phyloP scores from a whole-genome alignment of 2,797 vertebrate genomes.

The Hypotaenidia okinawae region DNA sequence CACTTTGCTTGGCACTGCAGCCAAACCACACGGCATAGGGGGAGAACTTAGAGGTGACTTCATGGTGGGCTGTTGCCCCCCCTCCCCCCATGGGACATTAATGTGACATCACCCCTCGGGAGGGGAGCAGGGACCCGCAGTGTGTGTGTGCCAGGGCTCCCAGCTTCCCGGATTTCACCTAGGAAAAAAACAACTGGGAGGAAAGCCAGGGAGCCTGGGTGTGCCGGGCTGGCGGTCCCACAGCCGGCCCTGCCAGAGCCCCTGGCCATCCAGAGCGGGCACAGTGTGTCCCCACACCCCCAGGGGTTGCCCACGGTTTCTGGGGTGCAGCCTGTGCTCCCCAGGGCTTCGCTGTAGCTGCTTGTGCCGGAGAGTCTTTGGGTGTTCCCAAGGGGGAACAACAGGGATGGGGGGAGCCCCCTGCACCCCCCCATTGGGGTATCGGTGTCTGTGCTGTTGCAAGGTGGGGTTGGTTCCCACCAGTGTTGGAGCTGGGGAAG shows the following conservation, averaged over 20 bases:
- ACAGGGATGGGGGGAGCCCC: neutral
- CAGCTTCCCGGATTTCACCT: constrained; percentile 21
- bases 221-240: neutral
- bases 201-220: constrained; percentile 17
- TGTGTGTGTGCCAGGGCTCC: accelerated
- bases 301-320: accelerated
- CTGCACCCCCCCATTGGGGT: accelerated
- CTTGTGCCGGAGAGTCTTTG: accelerated
- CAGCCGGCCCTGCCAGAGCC: neutral
- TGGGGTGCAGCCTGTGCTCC: neutral
- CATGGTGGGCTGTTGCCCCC: accelerated
- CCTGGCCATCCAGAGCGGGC: accelerated
- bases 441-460: neutral
- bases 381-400: neutral
- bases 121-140: neutral
- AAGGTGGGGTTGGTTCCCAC: neutral
- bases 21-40: neutral
- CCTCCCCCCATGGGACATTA: neutral
- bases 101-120: neutral
- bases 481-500: neutral
- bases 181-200: constrained; percentile 58
- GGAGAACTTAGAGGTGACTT: neutral
- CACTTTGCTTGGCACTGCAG: accelerated
- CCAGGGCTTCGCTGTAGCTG: neutral
- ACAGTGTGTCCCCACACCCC: accelerated